Conservation (phyloP, 2,888 invertebrate species). For the Theretra japonica region DNA sequence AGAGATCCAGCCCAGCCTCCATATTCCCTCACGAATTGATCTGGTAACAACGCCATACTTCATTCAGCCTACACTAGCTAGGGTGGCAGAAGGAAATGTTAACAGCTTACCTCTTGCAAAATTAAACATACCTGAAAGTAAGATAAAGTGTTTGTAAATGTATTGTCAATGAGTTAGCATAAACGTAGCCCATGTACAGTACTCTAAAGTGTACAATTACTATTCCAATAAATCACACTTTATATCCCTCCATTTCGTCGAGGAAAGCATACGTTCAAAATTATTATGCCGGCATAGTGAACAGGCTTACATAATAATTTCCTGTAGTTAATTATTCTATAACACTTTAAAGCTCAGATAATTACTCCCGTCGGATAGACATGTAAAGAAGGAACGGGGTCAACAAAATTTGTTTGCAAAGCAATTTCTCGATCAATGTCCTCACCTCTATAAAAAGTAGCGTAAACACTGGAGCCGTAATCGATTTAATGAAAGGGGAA, state of each 20-base stretch:
- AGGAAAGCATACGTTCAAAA: background rate
- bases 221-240: background rate
- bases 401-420: slow-evolving; percentile 65
- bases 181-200: too few relatives aligned
- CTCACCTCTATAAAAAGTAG: slow-evolving; percentile 70
- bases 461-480: slow-evolving; percentile 70
- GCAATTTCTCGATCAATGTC: slow-evolving; percentile 73
- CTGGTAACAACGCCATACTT: too few relatives aligned
- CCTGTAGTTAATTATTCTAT: slow-evolving; percentile 27
- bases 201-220: background rate
- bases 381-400: slow-evolving; percentile 39
- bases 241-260: background rate
- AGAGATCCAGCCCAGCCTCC: too few relatives aligned
- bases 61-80: too few relatives aligned
- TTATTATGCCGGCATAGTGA: slow-evolving; percentile 4
- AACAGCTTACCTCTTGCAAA: too few relatives aligned
- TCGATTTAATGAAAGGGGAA: slow-evolving; percentile 80
- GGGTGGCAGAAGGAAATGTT: too few relatives aligned
- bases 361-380: slow-evolving; percentile 12
- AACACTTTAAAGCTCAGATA: slow-evolving; percentile 15
- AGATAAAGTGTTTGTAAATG: too few relatives aligned
- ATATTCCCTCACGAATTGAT: too few relatives aligned
- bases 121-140: too few relatives aligned
- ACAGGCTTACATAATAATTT: background rate
- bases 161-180: too few relatives aligned